Evolutionary conservation across 2,888 invertebrate genomes (phyloP), one percentile per base, ranked within the genome.

Genomic region (Campaea margaritaria): DNA sequence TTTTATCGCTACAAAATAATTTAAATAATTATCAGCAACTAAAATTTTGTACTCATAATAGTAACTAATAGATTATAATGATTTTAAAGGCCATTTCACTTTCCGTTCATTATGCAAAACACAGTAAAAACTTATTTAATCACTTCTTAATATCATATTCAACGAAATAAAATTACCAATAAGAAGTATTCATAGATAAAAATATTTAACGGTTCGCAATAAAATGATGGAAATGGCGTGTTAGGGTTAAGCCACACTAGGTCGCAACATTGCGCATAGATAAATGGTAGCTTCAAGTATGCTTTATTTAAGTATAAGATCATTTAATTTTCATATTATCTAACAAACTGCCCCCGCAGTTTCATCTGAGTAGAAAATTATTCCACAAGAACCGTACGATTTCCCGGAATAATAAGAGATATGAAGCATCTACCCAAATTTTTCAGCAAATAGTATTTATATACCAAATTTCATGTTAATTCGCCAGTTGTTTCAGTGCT

Each of bases 181-280:
- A 81, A 75, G 79, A 77, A 75, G 79, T 82, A 79, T 79, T 78
- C 74, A 77, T 72, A 77, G 81, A 79, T 77, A 87, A 89, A 89
- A 87, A 88, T 86, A 85, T 81, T 76, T 74, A 78, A 79, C 71
- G 76, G 70, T 74, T 74, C 74, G 85, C 78, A 79, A 87, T 89
- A 89, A 89, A 90, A 83, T 78, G 81, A 81, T 86, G 80, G 83
- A 84, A 88, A 89, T 87, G 79, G 82, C 83, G 79, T 85, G 87
- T 89, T 88, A 89, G 86, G 31, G 9, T 31, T 7, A 7, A 10
- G 31, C 9, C 10, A 31, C 31, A 31, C 31, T 31, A 7, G 9
- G 9, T 31, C 31, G 31, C 8, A 31, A 7, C 7, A 9, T 9
- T 31, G 2, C 8, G 31, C 7, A 31, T 9, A 9, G 10, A 31